These are phyloP conservation scores for Trachymyrmex cornetzi DNA, from an alignment of 1,140 invertebrate genomes.

Conservation along the genomic window DNA sequence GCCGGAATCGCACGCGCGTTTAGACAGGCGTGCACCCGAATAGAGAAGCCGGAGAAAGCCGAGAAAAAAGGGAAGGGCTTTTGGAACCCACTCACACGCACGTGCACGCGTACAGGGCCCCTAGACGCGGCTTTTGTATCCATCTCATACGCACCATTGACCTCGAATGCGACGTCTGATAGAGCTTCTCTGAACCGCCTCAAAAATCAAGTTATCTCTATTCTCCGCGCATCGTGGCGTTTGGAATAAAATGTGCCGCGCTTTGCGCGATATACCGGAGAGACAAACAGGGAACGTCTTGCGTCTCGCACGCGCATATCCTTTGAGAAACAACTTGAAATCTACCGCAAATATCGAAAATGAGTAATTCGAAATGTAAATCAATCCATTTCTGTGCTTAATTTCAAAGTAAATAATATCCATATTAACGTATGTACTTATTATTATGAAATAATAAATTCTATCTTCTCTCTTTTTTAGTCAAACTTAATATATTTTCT, in stretches of 20 bases:
- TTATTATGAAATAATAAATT: too few relatives aligned
- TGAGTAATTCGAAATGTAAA: too few relatives aligned
- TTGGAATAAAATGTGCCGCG: constrained; percentile 66
- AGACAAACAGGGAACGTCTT: background rate
- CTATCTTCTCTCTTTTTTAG: too few relatives aligned
- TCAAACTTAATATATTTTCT: too few relatives aligned
- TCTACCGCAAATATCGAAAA: constrained; percentile 42
- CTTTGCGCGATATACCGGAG: constrained; percentile 59
- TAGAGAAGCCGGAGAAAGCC: constrained; percentile 27
- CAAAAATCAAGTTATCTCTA: constrained; percentile 85
- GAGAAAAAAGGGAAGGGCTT: constrained; percentile 26
- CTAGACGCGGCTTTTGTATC: constrained; percentile 81
- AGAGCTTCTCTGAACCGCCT: constrained; percentile 76
- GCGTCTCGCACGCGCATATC: too few relatives aligned
- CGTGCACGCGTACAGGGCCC: constrained; percentile 58
- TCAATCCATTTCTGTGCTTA: too few relatives aligned
- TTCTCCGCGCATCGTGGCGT: constrained; percentile 70
- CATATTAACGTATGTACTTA: too few relatives aligned
- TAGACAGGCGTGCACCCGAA: constrained; percentile 36
- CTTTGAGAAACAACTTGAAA: background rate
- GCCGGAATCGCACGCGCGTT: constrained; percentile 47
- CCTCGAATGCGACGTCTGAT: constrained; percentile 83
- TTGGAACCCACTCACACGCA: background rate
- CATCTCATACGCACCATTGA: constrained; percentile 86
- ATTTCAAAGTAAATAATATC: too few relatives aligned